Evolutionary conservation across 2,888 invertebrate genomes (phyloP), one percentile per base, ranked within the genome.

Genomic region (Cartodere bifasciata): DNA sequence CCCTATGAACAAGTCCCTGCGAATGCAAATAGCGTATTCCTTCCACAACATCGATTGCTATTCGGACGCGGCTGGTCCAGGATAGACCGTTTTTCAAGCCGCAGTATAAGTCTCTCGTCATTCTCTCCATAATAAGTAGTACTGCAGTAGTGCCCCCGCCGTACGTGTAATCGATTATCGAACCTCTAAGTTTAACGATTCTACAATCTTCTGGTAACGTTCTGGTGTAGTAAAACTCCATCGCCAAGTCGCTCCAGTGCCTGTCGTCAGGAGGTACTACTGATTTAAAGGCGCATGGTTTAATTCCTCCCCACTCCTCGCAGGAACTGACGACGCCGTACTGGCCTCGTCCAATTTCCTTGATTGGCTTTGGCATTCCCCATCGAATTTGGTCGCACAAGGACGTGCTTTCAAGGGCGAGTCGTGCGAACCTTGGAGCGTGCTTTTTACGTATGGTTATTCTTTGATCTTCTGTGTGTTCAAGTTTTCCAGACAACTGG

Each of bases 181-280:
- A 85, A 4, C 87, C 88, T 32, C 72, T 60, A 25, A 87, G 64
- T 10, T 70, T 72, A 0, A 82, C 79, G 29, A 88, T 77, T 35
- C 86, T 68, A 3, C 80, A 75, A 61, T 88, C 87, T 29, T 77
- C 72, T 0, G 87, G 83, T 42, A 88, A 79, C 17, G 79, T 79
- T 57, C 85, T 81, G 28, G 87, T 86, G 48, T 87, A 87, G 56
- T 84, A 86, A 65, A 87, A 87, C 60, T 90, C 88, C 77, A 88
- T 79, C 1, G 88, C 86, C 2, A 90, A 63, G 52, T 90, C 88
- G 52, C 82, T 80, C 79, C 86, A 88, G 52, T 88, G 87, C 36
- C 83, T 67, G 46, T 86, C 86, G 55, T 90, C 88, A 1, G 84
- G 82, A 1, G 88, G 88, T 24, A 87, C 73, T 28, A 90, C 85